Evolutionary conservation across 2,888 invertebrate genomes (phyloP), one percentile per base, ranked within the genome.

Genomic region (Drosophila nr. perissopoda): DNA sequence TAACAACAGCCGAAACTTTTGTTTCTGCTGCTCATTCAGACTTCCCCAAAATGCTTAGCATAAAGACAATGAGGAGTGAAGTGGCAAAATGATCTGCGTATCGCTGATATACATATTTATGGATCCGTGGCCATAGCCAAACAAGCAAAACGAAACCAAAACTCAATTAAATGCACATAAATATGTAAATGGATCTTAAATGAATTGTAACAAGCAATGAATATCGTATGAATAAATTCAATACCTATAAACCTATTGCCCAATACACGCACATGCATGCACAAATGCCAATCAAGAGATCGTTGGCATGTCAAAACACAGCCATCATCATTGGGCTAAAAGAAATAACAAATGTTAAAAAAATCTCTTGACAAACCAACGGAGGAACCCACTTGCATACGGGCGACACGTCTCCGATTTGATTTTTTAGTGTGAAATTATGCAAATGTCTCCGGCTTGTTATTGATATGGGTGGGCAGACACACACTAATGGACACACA

Each of bases 111-210:
- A 45, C 45, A 45, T 45, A 25, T 45, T 45, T 16, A 45, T 45
- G 16, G 8, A 56, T 29, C n/a, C 58, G 77, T 64, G 53, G 42
- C n/a, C 51, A 71, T n/a, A 64, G 71, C 52, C n/a, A 57, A 65
- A 66, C 38, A 48, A 31, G 56, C 70, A 59, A 80, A 76, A 77
- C 75, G 80, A 85, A 86, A 74, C 80, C 76, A 76, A 78, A 42
- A 69, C 81, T 68, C 87, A 88, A 87, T 87, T 87, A 87, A 90
- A 90, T 88, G 89, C 77, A 83, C 75, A 87, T 87, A 88, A 90
- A 87, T 86, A 87, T 87, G 83, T 76, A 87, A 88, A 87, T 86
- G 71, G 69, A 72, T 64, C 60, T 71, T 88, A 87, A 87, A 90
- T 90, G 90, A 88, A 88, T 86, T 90, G 84, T 84, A 84, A 84